A percentile compares a stretch with the other conserved stretches of the same genome.
phyloP scores from a whole-genome alignment of 1,140 invertebrate genomes.

The Heliconius nattereri region DNA sequence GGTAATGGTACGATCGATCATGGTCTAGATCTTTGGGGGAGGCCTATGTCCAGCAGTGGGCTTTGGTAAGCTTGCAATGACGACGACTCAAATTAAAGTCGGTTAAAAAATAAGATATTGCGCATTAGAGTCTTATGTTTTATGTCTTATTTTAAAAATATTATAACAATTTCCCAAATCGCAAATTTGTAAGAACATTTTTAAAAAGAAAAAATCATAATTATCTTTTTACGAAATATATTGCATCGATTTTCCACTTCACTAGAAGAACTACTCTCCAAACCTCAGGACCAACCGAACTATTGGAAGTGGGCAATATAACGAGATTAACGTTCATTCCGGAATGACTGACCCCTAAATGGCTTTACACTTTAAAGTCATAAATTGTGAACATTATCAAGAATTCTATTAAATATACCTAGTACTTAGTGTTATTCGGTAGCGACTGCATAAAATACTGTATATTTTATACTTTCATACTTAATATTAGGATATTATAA shows the following conservation, averaged over 20 bases:
- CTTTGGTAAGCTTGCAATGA: too few relatives aligned
- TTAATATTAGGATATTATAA: too few relatives aligned
- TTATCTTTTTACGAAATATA: background rate
- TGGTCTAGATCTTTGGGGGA: too few relatives aligned
- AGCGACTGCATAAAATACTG: too few relatives aligned
- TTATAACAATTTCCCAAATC: background rate
- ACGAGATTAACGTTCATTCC: slow-evolving; percentile 22
- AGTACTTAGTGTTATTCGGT: background rate
- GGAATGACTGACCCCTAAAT: slow-evolving; percentile 9
- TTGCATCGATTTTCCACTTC: background rate
- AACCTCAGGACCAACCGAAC: background rate
- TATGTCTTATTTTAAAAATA: too few relatives aligned
- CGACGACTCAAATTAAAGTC: too few relatives aligned
- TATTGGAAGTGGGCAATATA: slow-evolving; percentile 17
- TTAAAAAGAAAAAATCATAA: background rate
- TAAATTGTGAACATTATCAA: slow-evolving; percentile 29
- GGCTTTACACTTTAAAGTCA: slow-evolving; percentile 14
- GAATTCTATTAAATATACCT: background rate
- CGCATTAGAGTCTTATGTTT: too few relatives aligned
- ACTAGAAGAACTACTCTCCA: background rate
- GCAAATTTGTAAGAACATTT: background rate
- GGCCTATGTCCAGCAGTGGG: too few relatives aligned
- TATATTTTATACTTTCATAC: too few relatives aligned
- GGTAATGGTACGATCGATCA: too few relatives aligned
- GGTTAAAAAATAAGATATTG: too few relatives aligned